Conservation (phyloP, 2,797 vertebrate species). For the Rhynchonycteris naso region DNA sequence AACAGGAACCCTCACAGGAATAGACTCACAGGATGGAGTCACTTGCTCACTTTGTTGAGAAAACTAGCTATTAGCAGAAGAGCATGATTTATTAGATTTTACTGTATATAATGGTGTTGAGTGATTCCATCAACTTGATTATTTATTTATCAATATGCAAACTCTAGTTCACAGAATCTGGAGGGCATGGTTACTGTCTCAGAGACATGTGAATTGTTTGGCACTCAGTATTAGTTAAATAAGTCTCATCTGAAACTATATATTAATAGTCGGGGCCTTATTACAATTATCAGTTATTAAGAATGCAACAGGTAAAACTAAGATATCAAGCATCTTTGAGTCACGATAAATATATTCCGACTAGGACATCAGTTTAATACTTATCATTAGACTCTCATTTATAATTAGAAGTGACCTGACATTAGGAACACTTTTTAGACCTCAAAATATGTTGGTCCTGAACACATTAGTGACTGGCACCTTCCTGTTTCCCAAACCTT, state of each 20-base stretch:
- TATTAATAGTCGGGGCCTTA: background rate
- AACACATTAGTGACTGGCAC: background rate
- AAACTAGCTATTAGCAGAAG: background rate
- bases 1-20: background rate
- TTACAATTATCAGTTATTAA: background rate
- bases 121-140: background rate
- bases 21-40: background rate
- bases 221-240: constrained; percentile 14
- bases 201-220: background rate
- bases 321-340: background rate
- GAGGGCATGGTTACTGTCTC: background rate
- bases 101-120: background rate
- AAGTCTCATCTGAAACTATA: background rate
- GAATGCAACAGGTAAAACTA: background rate
- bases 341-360: background rate
- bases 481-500: background rate
- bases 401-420: background rate
- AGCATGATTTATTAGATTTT: background rate
- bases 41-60: background rate
- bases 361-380: background rate
- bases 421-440: background rate
- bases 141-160: background rate
- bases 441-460: background rate
- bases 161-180: background rate
- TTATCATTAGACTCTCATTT: background rate